These are phyloP conservation scores for Elaphurus davidianus DNA, from an alignment of 2,113 vertebrate genomes.

Conservation along the genomic window DNA sequence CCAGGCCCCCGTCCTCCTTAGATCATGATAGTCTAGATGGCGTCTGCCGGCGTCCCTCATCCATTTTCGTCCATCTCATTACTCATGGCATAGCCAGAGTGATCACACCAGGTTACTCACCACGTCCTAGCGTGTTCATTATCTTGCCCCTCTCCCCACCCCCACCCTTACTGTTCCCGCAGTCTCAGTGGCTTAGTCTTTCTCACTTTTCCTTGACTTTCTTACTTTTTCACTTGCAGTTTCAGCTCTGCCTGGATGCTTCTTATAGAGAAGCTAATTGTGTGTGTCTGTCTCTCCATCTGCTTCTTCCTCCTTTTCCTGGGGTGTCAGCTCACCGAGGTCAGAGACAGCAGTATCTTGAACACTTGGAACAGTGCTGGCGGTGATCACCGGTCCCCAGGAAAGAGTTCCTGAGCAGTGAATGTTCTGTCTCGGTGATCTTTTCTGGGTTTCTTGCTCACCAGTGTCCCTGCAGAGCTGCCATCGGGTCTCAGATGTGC, in stretches of 20 bases:
- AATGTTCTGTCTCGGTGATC: not conserved
- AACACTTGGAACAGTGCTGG: not conserved
- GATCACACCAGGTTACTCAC: not conserved
- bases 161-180: not conserved
- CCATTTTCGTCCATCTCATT: not conserved
- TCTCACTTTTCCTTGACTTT: not conserved
- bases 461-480: not conserved
- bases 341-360: not conserved
- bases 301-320: not conserved
- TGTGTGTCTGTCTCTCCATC: not conserved
- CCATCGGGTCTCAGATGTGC: not conserved
- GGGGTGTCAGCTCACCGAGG: not conserved
- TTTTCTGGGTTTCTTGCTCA: not conserved
- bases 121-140: fast-evolving
- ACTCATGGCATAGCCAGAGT: not conserved
- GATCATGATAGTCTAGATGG: not conserved
- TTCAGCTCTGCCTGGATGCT: not conserved
- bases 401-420: not conserved
- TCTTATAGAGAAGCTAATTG: not conserved
- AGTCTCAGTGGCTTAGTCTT: not conserved
- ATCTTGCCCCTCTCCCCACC: not conserved
- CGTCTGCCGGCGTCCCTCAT: not conserved
- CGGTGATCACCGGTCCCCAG: too few species aligned
- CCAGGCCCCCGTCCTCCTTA: not conserved
- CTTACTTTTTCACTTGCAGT: not conserved